These are phyloP conservation scores for Momotus momota DNA, from an alignment of 2,797 vertebrate species.

Conservation along the genomic window DNA sequence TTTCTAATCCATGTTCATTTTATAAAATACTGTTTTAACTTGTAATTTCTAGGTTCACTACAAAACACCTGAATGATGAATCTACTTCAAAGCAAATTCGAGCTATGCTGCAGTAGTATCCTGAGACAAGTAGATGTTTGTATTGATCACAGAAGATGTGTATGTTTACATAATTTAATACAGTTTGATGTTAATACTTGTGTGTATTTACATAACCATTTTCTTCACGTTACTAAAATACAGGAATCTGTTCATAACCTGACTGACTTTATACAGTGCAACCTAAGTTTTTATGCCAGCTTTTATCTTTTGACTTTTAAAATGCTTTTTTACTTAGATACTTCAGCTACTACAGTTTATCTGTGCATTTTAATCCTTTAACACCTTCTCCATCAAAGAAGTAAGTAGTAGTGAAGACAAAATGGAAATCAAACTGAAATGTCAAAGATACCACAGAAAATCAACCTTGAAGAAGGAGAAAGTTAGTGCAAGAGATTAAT, in stretches of 20 bases:
- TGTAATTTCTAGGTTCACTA: conserved; percentile 90
- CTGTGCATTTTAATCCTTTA: conserved; percentile 70
- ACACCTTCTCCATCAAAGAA: conserved; percentile 46
- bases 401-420: conserved; percentile 18
- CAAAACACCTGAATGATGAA: conserved; percentile 99
- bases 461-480: not conserved
- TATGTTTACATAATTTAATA: conserved; percentile 99
- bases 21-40: conserved; percentile 6
- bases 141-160: conserved; percentile 98
- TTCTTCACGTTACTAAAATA: conserved; percentile 85
- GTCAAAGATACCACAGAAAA: not conserved
- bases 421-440: not conserved
- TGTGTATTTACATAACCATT: conserved; percentile 94
- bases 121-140: conserved; percentile 87
- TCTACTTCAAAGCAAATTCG: conserved; percentile 98
- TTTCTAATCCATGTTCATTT: not conserved
- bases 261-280: conserved; percentile 82
- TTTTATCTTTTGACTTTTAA: conserved; percentile 76
- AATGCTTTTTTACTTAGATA: conserved; percentile 71
- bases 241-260: conserved; percentile 79
- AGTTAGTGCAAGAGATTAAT: not conserved
- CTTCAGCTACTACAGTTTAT: conserved; percentile 50
- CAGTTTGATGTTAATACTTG: conserved; percentile 95
- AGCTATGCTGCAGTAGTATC: conserved; percentile 95
- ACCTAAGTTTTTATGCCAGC: conserved; percentile 80